A percentile compares a stretch with the other conserved stretches of the same genome.
phyloP scores from a whole-genome alignment of 2,113 vertebrate species.

The Anhinga rufa region DNA sequence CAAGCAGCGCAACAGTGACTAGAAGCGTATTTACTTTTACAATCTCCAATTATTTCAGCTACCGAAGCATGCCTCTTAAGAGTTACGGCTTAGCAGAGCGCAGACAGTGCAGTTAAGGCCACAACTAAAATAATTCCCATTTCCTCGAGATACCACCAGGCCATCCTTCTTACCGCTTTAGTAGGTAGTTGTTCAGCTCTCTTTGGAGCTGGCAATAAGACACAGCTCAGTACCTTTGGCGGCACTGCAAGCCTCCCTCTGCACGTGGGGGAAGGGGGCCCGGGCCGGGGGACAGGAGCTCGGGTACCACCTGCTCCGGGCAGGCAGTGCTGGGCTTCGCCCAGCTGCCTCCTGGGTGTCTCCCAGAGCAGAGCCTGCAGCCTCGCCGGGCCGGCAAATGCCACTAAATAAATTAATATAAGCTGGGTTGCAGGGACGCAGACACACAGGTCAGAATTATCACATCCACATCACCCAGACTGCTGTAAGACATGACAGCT shows the following conservation, averaged over 20 bases:
- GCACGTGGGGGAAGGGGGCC: rapidly evolving
- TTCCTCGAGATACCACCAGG: background rate
- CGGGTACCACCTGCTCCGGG: background rate
- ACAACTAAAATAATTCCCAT: background rate
- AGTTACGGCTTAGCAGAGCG: background rate
- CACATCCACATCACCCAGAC: background rate
- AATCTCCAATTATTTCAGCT: background rate
- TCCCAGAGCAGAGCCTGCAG: background rate
- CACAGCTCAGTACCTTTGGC: background rate
- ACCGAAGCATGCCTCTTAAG: background rate
- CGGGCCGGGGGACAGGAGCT: background rate
- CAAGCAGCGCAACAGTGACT: background rate
- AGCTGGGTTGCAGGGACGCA: background rate
- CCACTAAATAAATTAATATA: background rate
- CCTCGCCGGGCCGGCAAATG: rapidly evolving
- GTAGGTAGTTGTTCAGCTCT: background rate
- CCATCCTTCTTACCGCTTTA: background rate
- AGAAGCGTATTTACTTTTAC: background rate
- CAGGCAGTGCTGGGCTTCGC: background rate
- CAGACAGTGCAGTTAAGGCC: background rate
- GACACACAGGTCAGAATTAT: background rate
- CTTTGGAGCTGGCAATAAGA: background rate
- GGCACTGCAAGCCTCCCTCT: background rate
- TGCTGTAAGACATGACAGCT: background rate
- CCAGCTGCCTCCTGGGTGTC: background rate